These are phyloP conservation scores for Ondatra zibethicus DNA, from an alignment of 2,113 vertebrate species.

Conservation along the genomic window DNA sequence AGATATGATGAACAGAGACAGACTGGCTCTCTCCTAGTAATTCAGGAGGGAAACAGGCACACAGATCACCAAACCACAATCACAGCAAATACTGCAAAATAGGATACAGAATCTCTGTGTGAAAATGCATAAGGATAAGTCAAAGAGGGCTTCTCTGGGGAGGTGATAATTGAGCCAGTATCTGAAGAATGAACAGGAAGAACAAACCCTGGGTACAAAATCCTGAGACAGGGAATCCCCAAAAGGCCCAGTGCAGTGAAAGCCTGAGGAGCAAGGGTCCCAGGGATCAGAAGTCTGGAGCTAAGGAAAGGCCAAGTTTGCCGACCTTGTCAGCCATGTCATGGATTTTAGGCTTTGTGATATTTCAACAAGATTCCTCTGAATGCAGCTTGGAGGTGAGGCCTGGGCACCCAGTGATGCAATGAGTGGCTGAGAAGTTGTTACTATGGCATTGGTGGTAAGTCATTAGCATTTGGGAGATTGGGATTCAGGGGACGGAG, in stretches of 20 bases:
- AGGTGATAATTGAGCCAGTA: background rate
- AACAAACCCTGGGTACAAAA: background rate
- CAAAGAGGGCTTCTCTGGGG: background rate
- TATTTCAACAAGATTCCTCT: background rate
- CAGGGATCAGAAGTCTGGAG: background rate
- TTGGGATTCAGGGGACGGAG: background rate
- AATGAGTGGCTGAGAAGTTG: background rate
- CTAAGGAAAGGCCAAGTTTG: background rate
- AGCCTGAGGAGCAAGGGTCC: background rate
- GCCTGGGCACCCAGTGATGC: rapidly evolving
- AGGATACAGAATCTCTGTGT: background rate
- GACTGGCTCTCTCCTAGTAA: background rate
- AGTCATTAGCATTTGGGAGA: background rate
- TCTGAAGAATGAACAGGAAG: background rate
- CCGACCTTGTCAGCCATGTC: background rate
- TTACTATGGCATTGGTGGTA: background rate
- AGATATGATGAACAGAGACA: background rate
- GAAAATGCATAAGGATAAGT: background rate
- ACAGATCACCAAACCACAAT: background rate
- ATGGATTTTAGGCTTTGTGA: background rate
- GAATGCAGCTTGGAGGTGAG: background rate
- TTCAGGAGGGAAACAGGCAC: background rate
- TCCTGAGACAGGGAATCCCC: background rate
- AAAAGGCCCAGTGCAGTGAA: background rate
- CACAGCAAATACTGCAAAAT: background rate